Evolutionary conservation across 2,888 invertebrate species (phyloP).

Genomic region (Automeris io): DNA sequence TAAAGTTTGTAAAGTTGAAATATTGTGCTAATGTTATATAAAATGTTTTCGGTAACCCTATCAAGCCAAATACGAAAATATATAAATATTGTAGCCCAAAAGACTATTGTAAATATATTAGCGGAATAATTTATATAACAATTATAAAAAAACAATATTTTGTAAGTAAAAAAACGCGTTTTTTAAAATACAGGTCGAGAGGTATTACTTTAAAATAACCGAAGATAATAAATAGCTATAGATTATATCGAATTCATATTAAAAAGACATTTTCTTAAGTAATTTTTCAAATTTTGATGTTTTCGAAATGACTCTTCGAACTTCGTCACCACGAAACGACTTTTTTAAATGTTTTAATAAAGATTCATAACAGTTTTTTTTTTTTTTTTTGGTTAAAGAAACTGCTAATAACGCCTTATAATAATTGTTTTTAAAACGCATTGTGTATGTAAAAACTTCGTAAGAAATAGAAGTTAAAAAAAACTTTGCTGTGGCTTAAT

Average conservation of each 20-base stretch:
- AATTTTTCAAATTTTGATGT: constrained; percentile 20
- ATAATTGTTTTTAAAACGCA: no score
- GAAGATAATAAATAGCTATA: constrained; percentile 68
- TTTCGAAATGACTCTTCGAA: constrained; percentile 8
- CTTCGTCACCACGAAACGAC: not conserved
- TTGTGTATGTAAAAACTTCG: no score
- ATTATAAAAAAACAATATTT: constrained; percentile 35
- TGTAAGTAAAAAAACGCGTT: constrained; percentile 52
- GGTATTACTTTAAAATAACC: constrained; percentile 56
- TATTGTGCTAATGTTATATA: no score
- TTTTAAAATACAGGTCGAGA: constrained; percentile 52
- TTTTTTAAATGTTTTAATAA: no score
- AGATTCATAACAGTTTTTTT: no score
- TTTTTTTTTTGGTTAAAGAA: no score
- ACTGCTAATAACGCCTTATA: no score
- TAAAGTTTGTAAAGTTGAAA: no score
- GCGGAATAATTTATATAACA: constrained; percentile 49
- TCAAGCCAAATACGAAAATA: constrained; percentile 18
- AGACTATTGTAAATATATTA: constrained; percentile 69
- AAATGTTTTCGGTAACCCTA: constrained; percentile 10
- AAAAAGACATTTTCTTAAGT: constrained; percentile 23
- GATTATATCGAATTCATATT: constrained; percentile 21
- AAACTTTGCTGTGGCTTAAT: not conserved
- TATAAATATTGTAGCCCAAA: constrained; percentile 52
- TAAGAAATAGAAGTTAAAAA: no score